These are phyloP conservation scores for Periophthalmodon schlosseri DNA, from an alignment of 2,113 vertebrate genomes.

Conservation along the genomic window DNA sequence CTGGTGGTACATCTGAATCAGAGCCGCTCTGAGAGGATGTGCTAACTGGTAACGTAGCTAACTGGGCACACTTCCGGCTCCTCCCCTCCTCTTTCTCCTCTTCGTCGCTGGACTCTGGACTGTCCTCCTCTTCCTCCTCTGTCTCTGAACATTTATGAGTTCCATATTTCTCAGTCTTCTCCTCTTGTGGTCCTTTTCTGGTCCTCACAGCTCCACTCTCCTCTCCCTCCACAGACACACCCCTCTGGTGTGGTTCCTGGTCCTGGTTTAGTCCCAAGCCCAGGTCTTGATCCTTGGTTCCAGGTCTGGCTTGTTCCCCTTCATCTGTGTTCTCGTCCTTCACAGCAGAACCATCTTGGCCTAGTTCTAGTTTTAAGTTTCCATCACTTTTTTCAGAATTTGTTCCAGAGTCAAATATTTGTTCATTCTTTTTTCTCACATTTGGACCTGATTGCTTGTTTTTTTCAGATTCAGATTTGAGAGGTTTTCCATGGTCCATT, in stretches of 20 bases:
- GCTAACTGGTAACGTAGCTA: background rate
- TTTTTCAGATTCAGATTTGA: too few relatives aligned
- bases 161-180: too few relatives aligned
- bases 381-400: background rate
- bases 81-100: slow-evolving; percentile 79
- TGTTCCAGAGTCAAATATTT: background rate
- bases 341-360: background rate
- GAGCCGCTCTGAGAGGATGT: slow-evolving; percentile 64
- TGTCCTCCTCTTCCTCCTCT: background rate
- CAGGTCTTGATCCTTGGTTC: background rate
- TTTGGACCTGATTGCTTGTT: too few relatives aligned
- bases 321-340: background rate
- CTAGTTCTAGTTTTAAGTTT: background rate
- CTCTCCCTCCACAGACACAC: background rate
- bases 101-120: slow-evolving; percentile 80
- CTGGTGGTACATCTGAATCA: slow-evolving; percentile 89
- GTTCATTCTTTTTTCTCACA: background rate
- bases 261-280: background rate
- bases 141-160: background rate
- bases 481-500: too few relatives aligned
- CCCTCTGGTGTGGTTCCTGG: background rate
- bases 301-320: background rate
- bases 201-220: background rate
- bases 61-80: background rate
- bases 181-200: too few relatives aligned